Evolutionary conservation across 2,113 vertebrate species (phyloP).

Genomic region (Peromyscus californicus): DNA sequence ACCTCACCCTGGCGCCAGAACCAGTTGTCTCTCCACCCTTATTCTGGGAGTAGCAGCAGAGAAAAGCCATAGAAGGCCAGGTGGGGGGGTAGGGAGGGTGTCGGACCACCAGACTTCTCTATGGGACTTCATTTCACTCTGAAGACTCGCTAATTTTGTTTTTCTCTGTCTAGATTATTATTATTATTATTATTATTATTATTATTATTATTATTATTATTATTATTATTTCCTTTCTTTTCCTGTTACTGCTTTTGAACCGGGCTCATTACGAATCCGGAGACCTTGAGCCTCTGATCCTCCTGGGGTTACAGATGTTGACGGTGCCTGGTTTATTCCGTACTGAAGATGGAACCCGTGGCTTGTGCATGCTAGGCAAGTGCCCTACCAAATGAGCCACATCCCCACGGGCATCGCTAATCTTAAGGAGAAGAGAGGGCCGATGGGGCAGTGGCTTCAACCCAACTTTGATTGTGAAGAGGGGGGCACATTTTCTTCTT

Average conservation of each 20-base stretch:
- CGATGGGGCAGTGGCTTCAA: background rate
- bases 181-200: too few relatives aligned
- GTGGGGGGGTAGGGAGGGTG: background rate
- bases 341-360: background rate
- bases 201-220: too few relatives aligned
- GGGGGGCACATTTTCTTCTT: background rate
- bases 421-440: background rate
- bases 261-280: background rate
- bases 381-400: background rate
- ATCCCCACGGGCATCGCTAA: background rate
- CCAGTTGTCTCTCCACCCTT: background rate
- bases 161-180: background rate
- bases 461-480: background rate
- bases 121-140: background rate
- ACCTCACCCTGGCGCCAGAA: background rate
- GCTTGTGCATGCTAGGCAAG: background rate
- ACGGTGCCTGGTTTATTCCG: background rate
- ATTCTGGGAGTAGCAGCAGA: background rate
- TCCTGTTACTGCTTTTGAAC: background rate
- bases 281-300: background rate
- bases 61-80: background rate
- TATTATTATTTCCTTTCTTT: background rate
- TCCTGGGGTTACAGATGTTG: background rate
- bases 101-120: background rate
- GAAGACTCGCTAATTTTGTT: background rate